Percentiles rank a stretch among this genome's conserved stretches.
These are phyloP conservation scores for Conchocele bisecta DNA, from an alignment of 2,888 invertebrate species.

Conservation along the genomic window DNA sequence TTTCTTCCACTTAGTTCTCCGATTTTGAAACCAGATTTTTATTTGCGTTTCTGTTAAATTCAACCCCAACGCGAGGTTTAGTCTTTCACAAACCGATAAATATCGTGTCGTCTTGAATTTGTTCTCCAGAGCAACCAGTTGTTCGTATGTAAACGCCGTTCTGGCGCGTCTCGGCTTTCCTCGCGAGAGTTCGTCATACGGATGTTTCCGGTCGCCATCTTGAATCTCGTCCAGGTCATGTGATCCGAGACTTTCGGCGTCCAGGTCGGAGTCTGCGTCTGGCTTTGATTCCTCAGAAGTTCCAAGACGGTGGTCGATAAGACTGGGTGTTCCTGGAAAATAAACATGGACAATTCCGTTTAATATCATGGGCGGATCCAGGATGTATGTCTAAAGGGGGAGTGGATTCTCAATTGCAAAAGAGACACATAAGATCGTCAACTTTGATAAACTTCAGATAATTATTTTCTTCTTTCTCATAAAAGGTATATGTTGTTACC, in stretches of 20 bases:
- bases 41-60: conserved; percentile 98
- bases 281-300: not conserved
- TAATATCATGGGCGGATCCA: no score
- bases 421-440: no score
- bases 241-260: conserved; percentile 40
- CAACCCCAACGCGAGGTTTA: conserved; percentile 96
- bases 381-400: no score
- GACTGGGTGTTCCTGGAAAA: no score
- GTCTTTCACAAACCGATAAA: conserved; percentile 97
- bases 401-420: no score
- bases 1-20: conserved; percentile 99
- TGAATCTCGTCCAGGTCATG: conserved; percentile 48
- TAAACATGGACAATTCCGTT: no score
- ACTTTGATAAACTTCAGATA: no score
- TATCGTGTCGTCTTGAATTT: conserved; percentile 98
- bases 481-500: no score
- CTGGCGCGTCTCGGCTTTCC: conserved; percentile 93
- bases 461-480: no score
- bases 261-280: conserved; percentile 37
- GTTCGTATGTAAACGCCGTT: conserved; percentile 99
- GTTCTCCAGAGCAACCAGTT: conserved; percentile 97
- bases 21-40: conserved; percentile 87
- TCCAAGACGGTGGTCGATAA: no score
- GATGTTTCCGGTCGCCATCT: conserved; percentile 25
- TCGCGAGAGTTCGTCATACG: conserved; percentile 45